These are phyloP conservation scores for Salarias fasciatus DNA, from an alignment of 2,797 vertebrate genomes.

Conservation along the genomic window DNA sequence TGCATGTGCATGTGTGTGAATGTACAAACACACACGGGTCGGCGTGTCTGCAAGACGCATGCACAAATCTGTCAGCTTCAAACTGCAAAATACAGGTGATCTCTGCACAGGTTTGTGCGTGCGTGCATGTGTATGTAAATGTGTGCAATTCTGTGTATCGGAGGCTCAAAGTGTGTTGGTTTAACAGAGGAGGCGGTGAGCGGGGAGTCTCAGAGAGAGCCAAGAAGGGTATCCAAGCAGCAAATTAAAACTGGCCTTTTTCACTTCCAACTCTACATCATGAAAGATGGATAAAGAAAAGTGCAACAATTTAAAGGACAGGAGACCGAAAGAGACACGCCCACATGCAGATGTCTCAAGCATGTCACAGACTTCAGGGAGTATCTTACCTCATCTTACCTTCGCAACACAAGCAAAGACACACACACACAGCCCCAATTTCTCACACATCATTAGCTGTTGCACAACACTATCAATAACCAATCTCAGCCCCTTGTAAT, in stretches of 20 bases:
- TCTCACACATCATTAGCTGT: conserved; percentile 56
- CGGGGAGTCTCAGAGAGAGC: conserved; percentile 70
- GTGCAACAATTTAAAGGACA: conserved; percentile 37
- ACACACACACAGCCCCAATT: conserved; percentile 23
- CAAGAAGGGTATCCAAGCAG: conserved; percentile 78
- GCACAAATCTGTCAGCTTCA: conserved; percentile 22
- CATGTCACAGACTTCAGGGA: conserved; percentile 19
- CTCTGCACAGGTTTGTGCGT: conserved; percentile 5
- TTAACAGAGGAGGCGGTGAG: conserved; percentile 67
- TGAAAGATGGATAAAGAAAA: conserved; percentile 72
- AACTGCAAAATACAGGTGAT: conserved; percentile 3
- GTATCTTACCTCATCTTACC: background rate
- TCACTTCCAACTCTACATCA: conserved; percentile 81
- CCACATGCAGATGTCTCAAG: conserved; percentile 28
- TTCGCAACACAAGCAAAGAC: conserved; percentile 19
- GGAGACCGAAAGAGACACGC: conserved; percentile 40
- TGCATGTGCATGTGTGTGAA: conserved; percentile 9
- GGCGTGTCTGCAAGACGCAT: conserved; percentile 9
- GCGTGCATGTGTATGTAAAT: background rate
- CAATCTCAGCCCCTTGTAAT: conserved; percentile 64
- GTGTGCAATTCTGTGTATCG: conserved; percentile 9
- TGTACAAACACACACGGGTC: conserved; percentile 27
- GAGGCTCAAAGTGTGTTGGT: conserved; percentile 38
- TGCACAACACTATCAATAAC: conserved; percentile 60
- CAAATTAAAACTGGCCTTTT: conserved; percentile 82